Evolutionary conservation across 2,113 vertebrate species (phyloP), one percentile per base, ranked within the genome.

Genomic region (Paralichthys olivaceus): DNA sequence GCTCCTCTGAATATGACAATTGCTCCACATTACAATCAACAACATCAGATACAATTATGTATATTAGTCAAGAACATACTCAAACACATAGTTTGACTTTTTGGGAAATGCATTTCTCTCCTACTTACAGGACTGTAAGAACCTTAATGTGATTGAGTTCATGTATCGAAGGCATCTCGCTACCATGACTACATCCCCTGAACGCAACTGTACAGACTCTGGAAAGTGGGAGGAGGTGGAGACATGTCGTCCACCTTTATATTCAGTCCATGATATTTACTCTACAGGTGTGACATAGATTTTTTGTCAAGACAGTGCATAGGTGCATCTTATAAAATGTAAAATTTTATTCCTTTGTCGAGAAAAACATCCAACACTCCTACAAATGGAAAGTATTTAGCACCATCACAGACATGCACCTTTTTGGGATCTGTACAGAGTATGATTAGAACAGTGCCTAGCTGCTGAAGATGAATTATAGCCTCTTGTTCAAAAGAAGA

Each of bases 371-470:
- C 12, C 37, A 23, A 17, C 29, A 12, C 40, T 45, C 28, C 68
- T 29, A 2, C 34, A 15, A 14, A 47, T 25, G 23, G 28, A 60
- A 77, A 72, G 43, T 7, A 69, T 74, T 60, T 67, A 19, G 1
- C 54, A 73, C 37, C 28, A 28, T 28, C 45, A 53, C 34, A 57
- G 71, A 64, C 25, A 22, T 32, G 47, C 20, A 66, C 47, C 67
- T 79, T 79, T 49, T 57, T 54, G 14, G 60, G 69, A 74, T 77
- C 62, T 67, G 56, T 61, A 79, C 79, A 55, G 70, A 75, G 57
- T 72, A 61, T 68, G 6, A 82, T 70, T 78, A 72, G 74, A 88
- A 68, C 28, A 77, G 72, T 58, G 37, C 55, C 81, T 40, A 74
- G 54, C 32, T 22, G 43, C 54, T 37, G n/a, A 69, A 57, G n/a